phyloP scores from a whole-genome alignment of 2,113 vertebrate genomes.

The Misgurnus anguillicaudatus region DNA sequence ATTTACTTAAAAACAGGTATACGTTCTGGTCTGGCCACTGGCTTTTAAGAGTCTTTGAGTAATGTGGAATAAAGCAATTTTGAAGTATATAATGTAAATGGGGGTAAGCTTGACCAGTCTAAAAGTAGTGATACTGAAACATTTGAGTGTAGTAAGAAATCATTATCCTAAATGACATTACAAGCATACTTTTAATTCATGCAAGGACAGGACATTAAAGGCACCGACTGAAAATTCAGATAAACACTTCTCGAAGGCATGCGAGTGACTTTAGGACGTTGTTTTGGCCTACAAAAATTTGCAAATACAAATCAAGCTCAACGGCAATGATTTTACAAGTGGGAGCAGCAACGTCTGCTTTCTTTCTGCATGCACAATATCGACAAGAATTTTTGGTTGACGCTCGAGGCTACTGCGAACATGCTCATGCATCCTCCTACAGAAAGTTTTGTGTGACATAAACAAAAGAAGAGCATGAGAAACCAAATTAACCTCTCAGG shows the following conservation, averaged over 20 bases:
- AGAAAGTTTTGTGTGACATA: constrained; percentile 27
- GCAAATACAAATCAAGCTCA: background rate
- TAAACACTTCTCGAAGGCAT: background rate
- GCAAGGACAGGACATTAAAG: constrained; percentile 54
- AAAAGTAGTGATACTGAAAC: constrained; percentile 82
- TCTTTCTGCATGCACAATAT: constrained; percentile 26
- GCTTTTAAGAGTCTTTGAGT: constrained; percentile 72
- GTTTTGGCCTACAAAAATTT: background rate
- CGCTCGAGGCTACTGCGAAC: constrained; percentile 28
- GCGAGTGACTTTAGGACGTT: background rate
- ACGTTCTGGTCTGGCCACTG: constrained; percentile 76
- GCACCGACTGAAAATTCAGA: too few species aligned
- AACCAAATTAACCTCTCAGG: constrained; percentile 49
- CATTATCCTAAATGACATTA: constrained; percentile 63
- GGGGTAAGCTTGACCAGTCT: constrained; percentile 81
- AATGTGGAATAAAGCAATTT: constrained; percentile 73
- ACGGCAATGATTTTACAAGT: background rate
- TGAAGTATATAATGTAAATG: constrained; percentile 87
- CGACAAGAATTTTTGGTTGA: constrained; percentile 31
- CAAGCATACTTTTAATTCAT: constrained; percentile 54
- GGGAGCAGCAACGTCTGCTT: background rate
- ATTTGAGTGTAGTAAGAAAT: constrained; percentile 82
- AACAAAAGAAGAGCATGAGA: constrained; percentile 47
- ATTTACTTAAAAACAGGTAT: constrained; percentile 80
- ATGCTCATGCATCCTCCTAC: constrained; percentile 40